These are phyloP conservation scores for Ylistrum balloti DNA, from an alignment of 1,140 invertebrate species.

Conservation along the genomic window DNA sequence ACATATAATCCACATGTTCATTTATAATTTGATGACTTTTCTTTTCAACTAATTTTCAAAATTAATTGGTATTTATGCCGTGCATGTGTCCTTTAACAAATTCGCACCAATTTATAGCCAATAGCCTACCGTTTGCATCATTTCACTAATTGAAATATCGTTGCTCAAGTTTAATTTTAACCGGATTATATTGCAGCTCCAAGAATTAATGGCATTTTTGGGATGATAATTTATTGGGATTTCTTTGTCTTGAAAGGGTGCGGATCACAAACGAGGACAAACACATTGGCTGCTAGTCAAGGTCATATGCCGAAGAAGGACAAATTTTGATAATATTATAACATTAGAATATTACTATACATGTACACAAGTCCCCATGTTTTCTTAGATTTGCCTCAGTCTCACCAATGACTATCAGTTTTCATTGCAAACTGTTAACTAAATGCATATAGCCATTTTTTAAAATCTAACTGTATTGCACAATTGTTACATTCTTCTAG, in stretches of 20 bases:
- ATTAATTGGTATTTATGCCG: conserved; percentile 35
- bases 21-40: background rate
- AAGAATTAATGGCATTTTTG: background rate
- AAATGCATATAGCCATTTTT: too few species aligned
- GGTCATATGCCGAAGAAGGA: background rate
- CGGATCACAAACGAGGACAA: background rate
- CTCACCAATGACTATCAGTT: too few species aligned
- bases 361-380: too few species aligned
- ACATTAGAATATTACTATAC: too few species aligned
- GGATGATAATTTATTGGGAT: conserved; percentile 9
- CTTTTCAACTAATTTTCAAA: background rate
- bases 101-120: background rate
- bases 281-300: background rate
- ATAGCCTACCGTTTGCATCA: background rate
- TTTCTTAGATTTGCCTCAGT: too few species aligned
- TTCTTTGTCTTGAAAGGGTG: background rate
- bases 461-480: too few species aligned
- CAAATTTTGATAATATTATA: too few species aligned
- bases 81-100: background rate
- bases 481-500: too few species aligned
- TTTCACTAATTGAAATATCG: conserved; percentile 35
- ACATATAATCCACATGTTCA: background rate
- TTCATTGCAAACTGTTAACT: too few species aligned
- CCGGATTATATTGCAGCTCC: background rate
- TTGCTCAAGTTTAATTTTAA: conserved; percentile 30